Base-by-base conservation (phyloP, 2,113 vertebrate genomes). In the Pelodiscus sinensis region DNA sequence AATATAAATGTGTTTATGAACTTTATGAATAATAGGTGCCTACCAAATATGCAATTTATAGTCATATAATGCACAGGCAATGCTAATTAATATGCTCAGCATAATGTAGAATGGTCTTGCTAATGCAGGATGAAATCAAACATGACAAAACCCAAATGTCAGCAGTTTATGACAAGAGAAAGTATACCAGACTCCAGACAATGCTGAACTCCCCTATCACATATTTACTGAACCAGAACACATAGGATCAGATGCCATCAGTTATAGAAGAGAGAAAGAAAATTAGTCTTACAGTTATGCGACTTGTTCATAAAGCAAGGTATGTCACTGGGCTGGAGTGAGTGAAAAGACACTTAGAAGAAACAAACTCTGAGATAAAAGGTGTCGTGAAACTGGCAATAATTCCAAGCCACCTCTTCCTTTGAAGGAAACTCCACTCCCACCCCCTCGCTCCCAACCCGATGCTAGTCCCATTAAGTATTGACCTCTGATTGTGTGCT, bases 11-110 rank as follows among this genome's bases (percentile, higher is more conserved):
- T 18, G 29, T 65, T 16, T 31, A 31, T 65, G 62, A 14, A 31
- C 29, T 65, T 31, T 65, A 65, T 65, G 15, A 65, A 31, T 29
- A 29, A 31, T 16, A 65, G 60, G 60, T 65, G 27, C 60, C 6
- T 13, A 2, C 3, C 25, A 25, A 5, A 79, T 25, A 1, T 1
- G 9, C 56, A 6, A 80, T 90, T 65, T 73, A 7, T 2, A 0
- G 58, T 24, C 80, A 24, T 51, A 9, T 22, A 2, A 19, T 60
- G 84, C 54, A 4, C 38, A 25, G 10, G 0, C 0, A 5, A 10
- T 5, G 29, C 52, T 65, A 65, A 65, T 65, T 60, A n/a, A 12
- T 12, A 27, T 14, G 4, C 1, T 1, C 5, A 27, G 12, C 14
- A 8, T 12, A 4, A 25, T 4, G 18, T 29, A 0, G 35, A 6